Evolutionary conservation across 2,113 vertebrate genomes (phyloP).

Genomic region (Plotosus lineatus): DNA sequence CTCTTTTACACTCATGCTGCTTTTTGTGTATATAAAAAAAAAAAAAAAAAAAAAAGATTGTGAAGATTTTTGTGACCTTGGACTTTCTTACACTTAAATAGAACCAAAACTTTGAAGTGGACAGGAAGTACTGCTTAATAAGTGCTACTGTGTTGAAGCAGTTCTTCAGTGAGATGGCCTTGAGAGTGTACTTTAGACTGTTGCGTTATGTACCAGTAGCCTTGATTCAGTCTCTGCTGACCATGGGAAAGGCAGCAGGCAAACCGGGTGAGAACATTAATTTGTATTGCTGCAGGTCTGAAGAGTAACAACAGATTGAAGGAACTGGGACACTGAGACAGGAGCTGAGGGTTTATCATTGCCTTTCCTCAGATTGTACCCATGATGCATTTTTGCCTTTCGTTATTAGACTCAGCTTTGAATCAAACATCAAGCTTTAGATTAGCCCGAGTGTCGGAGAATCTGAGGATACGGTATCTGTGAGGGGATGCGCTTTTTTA

Average conservation of each 20-base stretch:
- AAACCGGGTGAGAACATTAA: not conserved
- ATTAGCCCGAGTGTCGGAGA: not conserved
- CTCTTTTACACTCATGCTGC: conserved; percentile 28
- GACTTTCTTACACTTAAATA: not conserved
- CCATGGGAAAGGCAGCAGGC: not conserved
- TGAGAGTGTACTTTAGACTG: not conserved
- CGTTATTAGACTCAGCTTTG: not conserved
- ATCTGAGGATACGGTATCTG: too few species aligned
- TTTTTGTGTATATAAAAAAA: not conserved
- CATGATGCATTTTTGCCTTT: not conserved
- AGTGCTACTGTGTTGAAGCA: conserved; percentile 12
- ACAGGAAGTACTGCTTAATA: not conserved
- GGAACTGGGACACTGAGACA: not conserved
- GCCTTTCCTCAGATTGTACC: not conserved
- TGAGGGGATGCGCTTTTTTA: too few species aligned
- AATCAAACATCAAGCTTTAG: not conserved
- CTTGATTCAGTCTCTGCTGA: conserved; percentile 25
- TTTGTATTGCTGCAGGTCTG: not conserved
- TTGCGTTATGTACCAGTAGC: not conserved
- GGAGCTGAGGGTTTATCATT: conserved; percentile 17
- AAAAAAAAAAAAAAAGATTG: not conserved
- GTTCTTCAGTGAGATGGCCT: not conserved
- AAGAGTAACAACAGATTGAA: not conserved
- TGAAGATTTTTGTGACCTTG: not conserved
- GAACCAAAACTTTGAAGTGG: not conserved